These are phyloP conservation scores for Pissodes strobi DNA, from an alignment of 1,140 invertebrate genomes.

Conservation along the genomic window DNA sequence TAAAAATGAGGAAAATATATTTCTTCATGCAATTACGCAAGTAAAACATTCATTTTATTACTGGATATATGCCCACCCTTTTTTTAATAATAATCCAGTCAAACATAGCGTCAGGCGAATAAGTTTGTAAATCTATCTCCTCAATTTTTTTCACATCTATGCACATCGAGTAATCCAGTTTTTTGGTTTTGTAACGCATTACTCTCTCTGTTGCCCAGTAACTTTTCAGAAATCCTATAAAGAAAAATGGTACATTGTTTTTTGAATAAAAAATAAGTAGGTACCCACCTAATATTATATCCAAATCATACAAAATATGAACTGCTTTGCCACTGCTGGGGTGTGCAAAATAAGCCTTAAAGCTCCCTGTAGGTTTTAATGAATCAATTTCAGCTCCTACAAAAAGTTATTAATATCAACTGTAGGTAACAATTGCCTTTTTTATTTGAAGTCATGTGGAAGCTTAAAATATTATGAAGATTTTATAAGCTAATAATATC, in stretches of 20 bases:
- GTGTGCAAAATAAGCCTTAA: constrained; percentile 11
- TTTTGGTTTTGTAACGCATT: not conserved
- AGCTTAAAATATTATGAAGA: no score
- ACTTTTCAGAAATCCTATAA: constrained; percentile 20
- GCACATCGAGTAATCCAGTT: constrained; percentile 1
- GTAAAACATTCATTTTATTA: not conserved
- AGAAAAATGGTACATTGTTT: no score
- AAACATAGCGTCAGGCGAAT: not conserved
- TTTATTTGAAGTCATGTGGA: no score
- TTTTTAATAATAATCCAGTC: constrained; percentile 29
- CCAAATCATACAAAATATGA: constrained; percentile 20
- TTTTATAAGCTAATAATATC: no score
- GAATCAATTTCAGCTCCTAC: constrained; percentile 17
- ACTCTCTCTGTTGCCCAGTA: constrained; percentile 7
- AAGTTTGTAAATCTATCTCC: constrained; percentile 2
- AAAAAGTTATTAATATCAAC: not conserved
- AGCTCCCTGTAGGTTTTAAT: not conserved
- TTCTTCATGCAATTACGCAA: not conserved
- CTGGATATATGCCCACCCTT: constrained; percentile 21
- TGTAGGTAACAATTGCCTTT: no score
- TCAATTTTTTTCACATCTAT: constrained; percentile 2
- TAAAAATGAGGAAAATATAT: constrained; percentile 4
- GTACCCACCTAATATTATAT: constrained; percentile 16
- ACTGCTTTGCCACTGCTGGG: not conserved
- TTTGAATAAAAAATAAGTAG: no score